Evolutionary conservation across 2,797 vertebrate species (phyloP).

Genomic region (Onychomys arenicola): DNA sequence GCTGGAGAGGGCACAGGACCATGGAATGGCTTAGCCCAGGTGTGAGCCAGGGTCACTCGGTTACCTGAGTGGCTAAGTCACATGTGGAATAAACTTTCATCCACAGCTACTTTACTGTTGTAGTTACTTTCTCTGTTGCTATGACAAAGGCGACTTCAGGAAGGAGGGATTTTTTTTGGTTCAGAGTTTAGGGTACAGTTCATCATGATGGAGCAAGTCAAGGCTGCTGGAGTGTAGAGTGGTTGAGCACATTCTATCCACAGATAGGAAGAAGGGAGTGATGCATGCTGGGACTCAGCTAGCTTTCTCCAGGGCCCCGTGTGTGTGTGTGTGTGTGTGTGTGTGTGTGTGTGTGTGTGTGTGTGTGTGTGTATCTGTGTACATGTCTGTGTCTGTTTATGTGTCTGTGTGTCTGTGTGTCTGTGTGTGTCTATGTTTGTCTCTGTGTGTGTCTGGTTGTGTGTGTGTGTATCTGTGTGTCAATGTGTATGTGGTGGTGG

Average conservation of each 20-base stretch:
- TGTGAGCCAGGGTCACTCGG: not conserved
- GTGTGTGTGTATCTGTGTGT: not conserved
- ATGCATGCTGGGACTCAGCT: not conserved
- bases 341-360: no score
- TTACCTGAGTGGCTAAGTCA: no score
- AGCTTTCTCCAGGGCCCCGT: not conserved
- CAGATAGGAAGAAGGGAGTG: not conserved
- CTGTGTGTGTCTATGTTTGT: no score
- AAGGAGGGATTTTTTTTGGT: not conserved
- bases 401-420: no score
- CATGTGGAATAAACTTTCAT: not conserved
- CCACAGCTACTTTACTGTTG: not conserved
- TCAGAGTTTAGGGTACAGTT: not conserved
- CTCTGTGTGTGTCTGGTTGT: no score
- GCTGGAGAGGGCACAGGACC: not conserved
- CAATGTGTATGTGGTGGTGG: not conserved
- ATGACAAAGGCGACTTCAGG: not conserved
- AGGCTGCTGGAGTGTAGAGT: not conserved
- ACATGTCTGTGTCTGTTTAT: no score
- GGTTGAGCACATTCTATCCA: not conserved
- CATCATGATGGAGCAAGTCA: not conserved
- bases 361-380: no score
- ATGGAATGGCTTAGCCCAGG: not conserved
- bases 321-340: not conserved
- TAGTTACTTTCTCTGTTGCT: not conserved